Conservation (phyloP, 2,888 invertebrate genomes). For the Drosophila mimetica region DNA sequence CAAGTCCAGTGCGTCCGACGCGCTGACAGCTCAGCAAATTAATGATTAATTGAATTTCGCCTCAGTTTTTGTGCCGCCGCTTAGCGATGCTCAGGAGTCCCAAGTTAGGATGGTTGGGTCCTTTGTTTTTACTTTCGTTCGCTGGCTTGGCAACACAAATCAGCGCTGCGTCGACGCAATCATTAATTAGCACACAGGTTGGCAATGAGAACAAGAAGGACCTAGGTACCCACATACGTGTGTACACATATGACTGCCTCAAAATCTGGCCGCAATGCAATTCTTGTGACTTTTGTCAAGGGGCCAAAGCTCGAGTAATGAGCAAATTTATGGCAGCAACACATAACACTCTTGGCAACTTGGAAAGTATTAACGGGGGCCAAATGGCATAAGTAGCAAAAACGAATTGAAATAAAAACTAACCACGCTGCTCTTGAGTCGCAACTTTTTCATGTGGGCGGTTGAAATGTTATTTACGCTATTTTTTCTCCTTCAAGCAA, state of each 20-base stretch:
- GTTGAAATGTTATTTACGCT: neutral
- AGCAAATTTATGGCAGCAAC: slow-evolving; percentile 6
- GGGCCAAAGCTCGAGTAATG: neutral
- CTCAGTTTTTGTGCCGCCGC: neutral
- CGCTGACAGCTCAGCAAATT: slow-evolving; percentile 54
- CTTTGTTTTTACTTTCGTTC: neutral
- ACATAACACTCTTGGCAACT: too few species aligned
- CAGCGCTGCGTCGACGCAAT: slow-evolving; percentile 8
- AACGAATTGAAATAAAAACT: slow-evolving; percentile 7
- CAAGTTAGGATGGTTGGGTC: too few species aligned
- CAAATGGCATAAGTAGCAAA: slow-evolving; percentile 3
- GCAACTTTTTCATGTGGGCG: slow-evolving; percentile 4
- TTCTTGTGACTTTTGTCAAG: neutral
- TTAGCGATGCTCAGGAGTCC: too few species aligned
- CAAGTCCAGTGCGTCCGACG: neutral
- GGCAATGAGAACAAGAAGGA: neutral
- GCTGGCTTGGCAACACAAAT: slow-evolving; percentile 16
- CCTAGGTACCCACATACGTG: too few species aligned
- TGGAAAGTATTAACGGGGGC: neutral
- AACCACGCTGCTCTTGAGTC: neutral
- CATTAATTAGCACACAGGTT: slow-evolving; percentile 42
- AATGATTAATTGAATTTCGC: slow-evolving; percentile 63
- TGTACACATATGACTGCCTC: neutral
- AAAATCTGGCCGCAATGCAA: slow-evolving; percentile 10
- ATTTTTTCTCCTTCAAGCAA: too few species aligned